phyloP scores from a whole-genome alignment of 2,888 invertebrate species.

The Palloptera scutellata region DNA sequence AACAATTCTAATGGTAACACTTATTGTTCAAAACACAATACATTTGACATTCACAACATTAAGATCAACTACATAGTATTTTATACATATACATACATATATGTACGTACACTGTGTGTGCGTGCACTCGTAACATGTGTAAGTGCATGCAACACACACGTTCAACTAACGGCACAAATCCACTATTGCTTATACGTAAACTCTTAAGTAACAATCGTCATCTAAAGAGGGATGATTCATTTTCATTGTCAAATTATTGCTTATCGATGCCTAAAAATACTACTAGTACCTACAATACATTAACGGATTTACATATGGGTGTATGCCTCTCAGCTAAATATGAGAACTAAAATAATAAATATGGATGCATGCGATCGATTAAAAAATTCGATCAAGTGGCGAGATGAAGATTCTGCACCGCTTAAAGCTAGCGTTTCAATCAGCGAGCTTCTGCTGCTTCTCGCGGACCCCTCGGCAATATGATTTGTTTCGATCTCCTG shows the following conservation, averaged over 20 bases:
- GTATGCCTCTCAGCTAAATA: conserved; percentile 11
- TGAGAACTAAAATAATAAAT: not conserved
- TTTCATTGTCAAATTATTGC: conserved; percentile 41
- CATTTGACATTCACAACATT: conserved; percentile 12
- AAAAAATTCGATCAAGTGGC: not conserved
- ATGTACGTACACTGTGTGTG: too few relatives aligned
- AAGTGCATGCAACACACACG: too few relatives aligned
- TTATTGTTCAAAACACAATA: not conserved
- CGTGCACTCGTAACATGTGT: too few relatives aligned
- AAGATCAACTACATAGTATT: not conserved
- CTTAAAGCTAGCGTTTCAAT: conserved; percentile 68
- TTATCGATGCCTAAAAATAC: conserved; percentile 20
- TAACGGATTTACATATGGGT: too few relatives aligned
- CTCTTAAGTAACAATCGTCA: not conserved
- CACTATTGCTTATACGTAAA: conserved; percentile 20
- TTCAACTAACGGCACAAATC: conserved; percentile 20
- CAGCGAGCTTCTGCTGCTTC: conserved; percentile 69
- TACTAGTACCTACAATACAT: too few relatives aligned
- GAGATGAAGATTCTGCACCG: conserved; percentile 41
- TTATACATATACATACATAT: too few relatives aligned
- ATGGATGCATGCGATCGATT: not conserved
- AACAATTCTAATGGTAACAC: conserved; percentile 1
- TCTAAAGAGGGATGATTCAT: not conserved
- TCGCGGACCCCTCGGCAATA: conserved; percentile 38
- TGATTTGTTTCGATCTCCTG: conserved; percentile 41